phyloP scores from a whole-genome alignment of 2,113 vertebrate genomes.

The Cygnus buccinator region DNA sequence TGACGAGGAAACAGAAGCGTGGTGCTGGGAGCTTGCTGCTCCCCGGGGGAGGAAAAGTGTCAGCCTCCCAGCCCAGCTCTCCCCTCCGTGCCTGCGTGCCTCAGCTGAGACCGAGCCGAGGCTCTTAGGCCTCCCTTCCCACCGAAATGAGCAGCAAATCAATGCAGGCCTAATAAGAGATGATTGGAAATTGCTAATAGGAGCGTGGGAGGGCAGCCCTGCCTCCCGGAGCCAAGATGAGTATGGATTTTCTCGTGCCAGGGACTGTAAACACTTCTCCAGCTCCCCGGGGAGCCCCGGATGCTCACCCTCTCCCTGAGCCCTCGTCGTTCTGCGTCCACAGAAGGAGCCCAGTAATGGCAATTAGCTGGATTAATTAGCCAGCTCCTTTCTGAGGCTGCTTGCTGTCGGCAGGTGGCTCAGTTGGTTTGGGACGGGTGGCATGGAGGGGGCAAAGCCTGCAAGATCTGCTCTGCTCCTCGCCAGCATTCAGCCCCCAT shows the following conservation, averaged over 20 bases:
- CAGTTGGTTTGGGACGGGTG: neutral
- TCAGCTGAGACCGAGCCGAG: neutral
- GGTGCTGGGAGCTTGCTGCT: neutral
- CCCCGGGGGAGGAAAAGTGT: neutral
- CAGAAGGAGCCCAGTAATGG: neutral
- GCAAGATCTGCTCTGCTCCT: neutral
- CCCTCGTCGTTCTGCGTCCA: neutral
- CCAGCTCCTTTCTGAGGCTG: neutral
- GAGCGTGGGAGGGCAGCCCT: slow-evolving; percentile 22
- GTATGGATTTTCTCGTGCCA: slow-evolving; percentile 46
- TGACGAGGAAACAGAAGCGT: neutral
- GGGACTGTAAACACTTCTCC: neutral
- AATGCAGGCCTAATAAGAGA: slow-evolving; percentile 73
- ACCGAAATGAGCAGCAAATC: slow-evolving; percentile 67
- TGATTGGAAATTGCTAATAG: slow-evolving; percentile 71
- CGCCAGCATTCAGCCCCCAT: neutral
- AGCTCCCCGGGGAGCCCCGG: neutral
- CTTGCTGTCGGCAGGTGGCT: too few relatives aligned
- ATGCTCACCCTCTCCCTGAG: neutral
- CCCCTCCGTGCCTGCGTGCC: neutral
- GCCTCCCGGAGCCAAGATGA: slow-evolving; percentile 41
- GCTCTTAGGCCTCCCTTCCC: slow-evolving; percentile 30
- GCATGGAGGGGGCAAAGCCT: fast-evolving
- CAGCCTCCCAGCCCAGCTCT: neutral
- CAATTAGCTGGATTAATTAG: slow-evolving; percentile 62